These are phyloP conservation scores for Urophycis tenuis DNA, from an alignment of 2,797 vertebrate genomes.

Conservation along the genomic window DNA sequence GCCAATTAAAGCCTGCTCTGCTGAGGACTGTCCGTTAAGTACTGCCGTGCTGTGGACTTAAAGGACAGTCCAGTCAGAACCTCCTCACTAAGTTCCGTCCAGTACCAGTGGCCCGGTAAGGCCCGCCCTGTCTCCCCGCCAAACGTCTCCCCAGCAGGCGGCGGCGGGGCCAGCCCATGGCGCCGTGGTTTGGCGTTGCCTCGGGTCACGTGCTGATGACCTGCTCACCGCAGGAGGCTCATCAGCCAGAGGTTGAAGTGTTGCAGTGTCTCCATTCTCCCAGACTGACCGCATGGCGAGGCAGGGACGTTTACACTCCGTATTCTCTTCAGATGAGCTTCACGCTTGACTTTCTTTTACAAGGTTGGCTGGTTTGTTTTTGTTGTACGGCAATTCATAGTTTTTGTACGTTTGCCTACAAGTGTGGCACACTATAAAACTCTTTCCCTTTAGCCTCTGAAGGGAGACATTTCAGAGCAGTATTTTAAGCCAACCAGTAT, in stretches of 20 bases:
- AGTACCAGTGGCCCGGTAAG: background rate
- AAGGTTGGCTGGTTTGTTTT: conserved; percentile 10
- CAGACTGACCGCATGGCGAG: background rate
- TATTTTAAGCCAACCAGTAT: conserved; percentile 28
- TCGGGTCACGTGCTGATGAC: background rate
- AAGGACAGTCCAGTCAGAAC: background rate
- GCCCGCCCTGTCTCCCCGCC: background rate
- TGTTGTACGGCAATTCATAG: background rate
- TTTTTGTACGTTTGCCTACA: background rate
- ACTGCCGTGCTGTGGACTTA: background rate
- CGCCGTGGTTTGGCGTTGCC: too few relatives aligned
- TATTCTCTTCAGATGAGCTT: conserved; percentile 16
- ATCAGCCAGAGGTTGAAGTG: conserved; percentile 46
- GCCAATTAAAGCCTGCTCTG: background rate
- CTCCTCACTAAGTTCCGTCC: background rate
- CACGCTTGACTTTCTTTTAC: background rate
- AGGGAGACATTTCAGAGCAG: conserved; percentile 11
- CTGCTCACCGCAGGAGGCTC: conserved; percentile 30
- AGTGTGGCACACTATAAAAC: conserved; percentile 23
- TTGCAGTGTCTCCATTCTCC: conserved; percentile 5
- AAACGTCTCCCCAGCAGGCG: background rate
- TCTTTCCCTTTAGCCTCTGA: conserved; percentile 22
- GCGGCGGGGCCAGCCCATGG: too few relatives aligned
- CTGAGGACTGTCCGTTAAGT: background rate
- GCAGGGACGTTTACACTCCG: background rate